Base-by-base conservation (phyloP, 2,888 invertebrate species). In the Agrotis exclamationis region DNA sequence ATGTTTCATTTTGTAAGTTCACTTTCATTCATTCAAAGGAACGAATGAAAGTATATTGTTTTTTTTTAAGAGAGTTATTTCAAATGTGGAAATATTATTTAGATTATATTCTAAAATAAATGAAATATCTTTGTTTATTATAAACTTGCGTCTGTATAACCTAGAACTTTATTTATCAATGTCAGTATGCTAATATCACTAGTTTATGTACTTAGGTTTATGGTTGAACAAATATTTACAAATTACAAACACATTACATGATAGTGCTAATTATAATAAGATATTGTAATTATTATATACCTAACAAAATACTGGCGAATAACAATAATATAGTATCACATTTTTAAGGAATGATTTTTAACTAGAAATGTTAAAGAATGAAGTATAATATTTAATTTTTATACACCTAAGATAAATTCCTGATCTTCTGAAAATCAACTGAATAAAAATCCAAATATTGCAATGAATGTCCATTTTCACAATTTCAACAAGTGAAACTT, bases 311-410 rank as follows among this genome's bases (percentile, higher is more conserved):
- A 75, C 74, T 78, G 79, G 48, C 24, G 53, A 33, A 39, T 59
- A 39, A 80, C 28, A 76, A 63, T 66, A 59, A 14, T 18, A 56
- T 67, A 80, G 60, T 77, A 80, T 77, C 80, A 77, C 80, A 68
- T 80, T 75, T 60, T 48, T 28, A 75, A 39, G 48, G 73, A 54
- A 63, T 75, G 39, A 11, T 63, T 78, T 47, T 24, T 28, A 56
- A 70, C 33, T 50, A 13, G 11, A 44, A 59, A 76, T 59, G 56
- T 45, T 69, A 45, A 33, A 77, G 59, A 48, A 48, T 16, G 2
- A 45, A 48, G 28, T 7, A 44, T 16, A 44, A 22, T 22, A 22
- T 69, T 39, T 18, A 48, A 48, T 28, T 39, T 18, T 56, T 33
- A 74, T 20, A 74, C 0, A 28, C 1, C 24, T 53, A 44, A 13